Base-by-base conservation (phyloP, 2,888 invertebrate species). In the Cheilosia scutellata region DNA sequence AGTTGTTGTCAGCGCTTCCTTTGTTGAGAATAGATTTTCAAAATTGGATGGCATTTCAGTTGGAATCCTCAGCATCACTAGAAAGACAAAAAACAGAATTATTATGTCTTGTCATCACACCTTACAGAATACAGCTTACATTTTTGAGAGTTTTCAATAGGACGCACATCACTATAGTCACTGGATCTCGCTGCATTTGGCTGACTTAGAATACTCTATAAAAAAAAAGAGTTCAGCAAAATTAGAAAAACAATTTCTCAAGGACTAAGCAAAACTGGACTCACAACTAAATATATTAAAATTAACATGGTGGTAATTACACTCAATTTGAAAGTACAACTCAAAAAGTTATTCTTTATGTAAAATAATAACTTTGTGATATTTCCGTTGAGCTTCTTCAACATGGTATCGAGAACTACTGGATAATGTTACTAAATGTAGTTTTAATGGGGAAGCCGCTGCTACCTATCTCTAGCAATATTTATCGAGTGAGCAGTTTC, bases 261-360 rank as follows among this genome's bases (percentile, higher is more conserved):
- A 49, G 16, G 13, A 53, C 1, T 13, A 29, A 0, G 4, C 5
- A 37, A 11, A 33, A 3, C 1, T 0, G n/a, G 27, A 76, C 84
- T 72, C 55, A 86, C 84, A 58, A 86, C 80, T 27, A 86, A 71
- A 6, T 86, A 86, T 0, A 80, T 49, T 66, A 86, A 33, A 33
- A 80, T 62, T 7, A 75, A 55, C 70, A 86, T 66, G 42, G 80
- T 86, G 0, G 53, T 53, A 5, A 76, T 53, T n/a, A 86, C 58
- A 71, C 80, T 76, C 20, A 62, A 57, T 44, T 86, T 86, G 13
- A 86, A 86, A 0, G 62, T 16, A 29, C 70, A 65, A 33, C 76
- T 55, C 2, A 86, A 62, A 16, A 80, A 80, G 55, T 86, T 86
- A 57, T 80, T 80, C 71, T 62, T 86, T 1, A 76, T 44, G 31